Evolutionary conservation across 2,113 vertebrate species (phyloP).

Genomic region (Charadrius vociferus): DNA sequence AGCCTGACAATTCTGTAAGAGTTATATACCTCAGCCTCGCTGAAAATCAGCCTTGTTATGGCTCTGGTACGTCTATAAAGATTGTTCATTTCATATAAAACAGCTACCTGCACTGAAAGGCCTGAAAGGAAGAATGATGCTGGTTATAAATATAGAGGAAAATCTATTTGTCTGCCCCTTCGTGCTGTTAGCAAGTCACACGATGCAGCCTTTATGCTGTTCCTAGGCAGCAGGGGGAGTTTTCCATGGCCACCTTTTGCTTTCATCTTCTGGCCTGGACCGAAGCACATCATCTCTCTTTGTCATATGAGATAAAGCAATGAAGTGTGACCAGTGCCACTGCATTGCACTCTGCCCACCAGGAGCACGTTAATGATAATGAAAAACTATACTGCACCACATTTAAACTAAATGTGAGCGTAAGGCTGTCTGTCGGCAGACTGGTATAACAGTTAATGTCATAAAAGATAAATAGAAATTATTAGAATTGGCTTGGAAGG

Average conservation of each 20-base stretch:
- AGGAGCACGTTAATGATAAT: constrained; percentile 80
- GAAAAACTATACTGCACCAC: constrained; percentile 70
- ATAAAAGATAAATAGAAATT: constrained; percentile 80
- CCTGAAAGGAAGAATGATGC: constrained; percentile 91
- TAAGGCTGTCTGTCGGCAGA: constrained; percentile 76
- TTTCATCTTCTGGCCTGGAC: constrained; percentile 71
- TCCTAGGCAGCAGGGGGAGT: constrained; percentile 78
- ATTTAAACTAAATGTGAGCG: constrained; percentile 65
- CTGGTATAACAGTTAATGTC: constrained; percentile 74
- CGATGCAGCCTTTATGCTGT: constrained; percentile 63
- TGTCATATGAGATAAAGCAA: constrained; percentile 84
- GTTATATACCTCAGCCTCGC: constrained; percentile 87
- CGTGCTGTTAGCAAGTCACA: constrained; percentile 77
- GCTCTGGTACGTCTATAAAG: constrained; percentile 94
- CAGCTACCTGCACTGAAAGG: constrained; percentile 90
- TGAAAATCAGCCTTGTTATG: constrained; percentile 95
- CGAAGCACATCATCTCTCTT: constrained; percentile 79
- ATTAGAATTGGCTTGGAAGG: constrained; percentile 77
- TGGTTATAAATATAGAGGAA: constrained; percentile 90
- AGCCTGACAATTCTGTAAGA: constrained; percentile 93
- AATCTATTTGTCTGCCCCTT: constrained; percentile 90
- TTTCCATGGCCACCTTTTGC: constrained; percentile 66
- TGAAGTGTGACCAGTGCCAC: constrained; percentile 83
- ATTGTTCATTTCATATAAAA: constrained; percentile 97
- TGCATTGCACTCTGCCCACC: constrained; percentile 76